Conservation (phyloP, 2,113 vertebrate genomes). For the Silurus asotus region DNA sequence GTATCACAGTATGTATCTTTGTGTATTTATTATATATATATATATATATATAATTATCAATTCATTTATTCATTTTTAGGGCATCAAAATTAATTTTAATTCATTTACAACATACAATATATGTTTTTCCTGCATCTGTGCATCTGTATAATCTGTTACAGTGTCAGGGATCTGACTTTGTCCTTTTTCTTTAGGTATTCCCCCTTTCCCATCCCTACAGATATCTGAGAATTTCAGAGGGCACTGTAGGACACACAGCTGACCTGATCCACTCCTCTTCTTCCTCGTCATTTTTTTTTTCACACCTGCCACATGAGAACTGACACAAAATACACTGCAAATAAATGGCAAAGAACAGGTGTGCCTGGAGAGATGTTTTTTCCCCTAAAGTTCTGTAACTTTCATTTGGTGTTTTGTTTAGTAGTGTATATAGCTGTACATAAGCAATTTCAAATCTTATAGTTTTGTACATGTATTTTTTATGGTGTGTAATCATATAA, state of each 20-base stretch:
- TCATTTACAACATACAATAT: too few relatives aligned
- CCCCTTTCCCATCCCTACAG: constrained; percentile 23
- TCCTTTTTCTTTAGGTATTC: constrained; percentile 39
- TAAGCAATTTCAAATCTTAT: constrained; percentile 82
- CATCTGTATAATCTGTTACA: neutral
- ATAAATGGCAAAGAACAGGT: neutral
- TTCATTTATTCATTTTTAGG: neutral
- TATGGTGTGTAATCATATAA: constrained; percentile 73
- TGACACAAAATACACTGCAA: constrained; percentile 13
- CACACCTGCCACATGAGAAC: constrained; percentile 30
- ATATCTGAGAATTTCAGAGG: constrained; percentile 11
- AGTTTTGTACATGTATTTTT: constrained; percentile 86
- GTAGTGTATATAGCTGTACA: constrained; percentile 71
- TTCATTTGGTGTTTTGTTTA: constrained; percentile 73
- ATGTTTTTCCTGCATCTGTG: neutral
- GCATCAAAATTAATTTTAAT: too few relatives aligned
- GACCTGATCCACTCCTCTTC: constrained; percentile 10
- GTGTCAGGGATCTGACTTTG: constrained; percentile 6
- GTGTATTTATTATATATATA: too few relatives aligned
- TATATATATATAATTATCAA: too few relatives aligned
- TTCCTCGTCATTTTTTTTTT: neutral
- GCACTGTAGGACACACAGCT: constrained; percentile 17
- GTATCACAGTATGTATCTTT: too few relatives aligned
- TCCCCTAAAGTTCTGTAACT: constrained; percentile 55
- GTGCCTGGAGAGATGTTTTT: constrained; percentile 19